Conservation (phyloP, 2,797 vertebrate species). For the Chiroxiphia lanceolata region DNA sequence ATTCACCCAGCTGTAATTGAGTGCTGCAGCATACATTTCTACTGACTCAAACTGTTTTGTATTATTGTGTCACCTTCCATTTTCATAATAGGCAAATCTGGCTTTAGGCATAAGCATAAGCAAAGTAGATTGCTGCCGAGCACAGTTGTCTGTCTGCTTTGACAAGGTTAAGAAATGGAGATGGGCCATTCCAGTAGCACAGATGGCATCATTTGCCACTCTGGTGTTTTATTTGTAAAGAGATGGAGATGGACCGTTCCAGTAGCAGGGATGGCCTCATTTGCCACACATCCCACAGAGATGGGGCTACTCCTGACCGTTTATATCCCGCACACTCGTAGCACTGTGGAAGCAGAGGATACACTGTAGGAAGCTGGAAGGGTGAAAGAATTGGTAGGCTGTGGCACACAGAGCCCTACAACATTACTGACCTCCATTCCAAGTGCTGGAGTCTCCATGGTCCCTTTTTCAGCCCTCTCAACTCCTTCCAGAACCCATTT, state of each 20-base stretch:
- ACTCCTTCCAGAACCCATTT: not conserved
- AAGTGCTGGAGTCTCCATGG: not conserved
- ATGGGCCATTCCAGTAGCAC: not conserved
- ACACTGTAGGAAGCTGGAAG: not conserved
- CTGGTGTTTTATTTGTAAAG: no score
- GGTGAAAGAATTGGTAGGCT: not conserved
- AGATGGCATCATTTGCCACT: not conserved
- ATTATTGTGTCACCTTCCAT: conserved; percentile 27
- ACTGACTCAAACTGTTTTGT: conserved; percentile 13
- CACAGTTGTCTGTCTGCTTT: not conserved
- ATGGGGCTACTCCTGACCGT: not conserved
- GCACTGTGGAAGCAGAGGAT: not conserved
- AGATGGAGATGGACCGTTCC: not conserved
- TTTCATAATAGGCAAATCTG: conserved; percentile 24
- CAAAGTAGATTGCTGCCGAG: not conserved
- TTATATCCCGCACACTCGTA: fast-evolving
- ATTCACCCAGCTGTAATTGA: conserved; percentile 7
- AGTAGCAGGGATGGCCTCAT: not conserved
- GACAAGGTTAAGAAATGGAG: not conserved
- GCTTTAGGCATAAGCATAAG: conserved; percentile 12
- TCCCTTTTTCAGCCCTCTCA: not conserved
- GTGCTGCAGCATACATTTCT: not conserved
- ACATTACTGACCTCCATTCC: not conserved
- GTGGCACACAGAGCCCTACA: not conserved
- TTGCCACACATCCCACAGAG: not conserved